Conservation (phyloP, 2,797 vertebrate genomes). For the Strix occidentalis region DNA sequence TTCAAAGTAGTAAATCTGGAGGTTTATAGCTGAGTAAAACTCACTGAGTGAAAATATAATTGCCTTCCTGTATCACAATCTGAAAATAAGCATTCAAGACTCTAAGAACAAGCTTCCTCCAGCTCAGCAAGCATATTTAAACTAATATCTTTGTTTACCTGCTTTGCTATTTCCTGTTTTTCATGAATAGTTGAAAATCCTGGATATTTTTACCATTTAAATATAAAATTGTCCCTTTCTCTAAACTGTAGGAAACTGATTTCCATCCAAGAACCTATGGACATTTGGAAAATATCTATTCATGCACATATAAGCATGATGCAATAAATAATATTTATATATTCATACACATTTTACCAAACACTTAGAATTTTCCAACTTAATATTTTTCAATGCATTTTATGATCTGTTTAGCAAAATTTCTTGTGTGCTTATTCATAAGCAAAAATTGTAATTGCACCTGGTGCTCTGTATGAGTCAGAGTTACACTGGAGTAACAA, state of each 20-base stretch:
- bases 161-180: neutral
- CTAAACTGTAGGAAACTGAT: neutral
- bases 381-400: neutral
- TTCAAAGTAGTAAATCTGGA: neutral
- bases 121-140: neutral
- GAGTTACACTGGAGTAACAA: neutral
- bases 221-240: neutral
- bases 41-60: neutral
- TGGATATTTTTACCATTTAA: neutral
- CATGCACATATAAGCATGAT: neutral
- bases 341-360: neutral
- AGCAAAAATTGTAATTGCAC: neutral
- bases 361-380: neutral
- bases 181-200: neutral
- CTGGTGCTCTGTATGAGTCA: neutral
- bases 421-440: neutral
- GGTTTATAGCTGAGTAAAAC: neutral
- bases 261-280: neutral
- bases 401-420: neutral
- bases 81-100: neutral
- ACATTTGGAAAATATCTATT: neutral
- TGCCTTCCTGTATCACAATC: neutral
- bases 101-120: neutral
- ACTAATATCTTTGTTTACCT: neutral
- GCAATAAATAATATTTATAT: neutral